phyloP scores from a whole-genome alignment of 1,140 invertebrate species.

The Penaeus indicus region DNA sequence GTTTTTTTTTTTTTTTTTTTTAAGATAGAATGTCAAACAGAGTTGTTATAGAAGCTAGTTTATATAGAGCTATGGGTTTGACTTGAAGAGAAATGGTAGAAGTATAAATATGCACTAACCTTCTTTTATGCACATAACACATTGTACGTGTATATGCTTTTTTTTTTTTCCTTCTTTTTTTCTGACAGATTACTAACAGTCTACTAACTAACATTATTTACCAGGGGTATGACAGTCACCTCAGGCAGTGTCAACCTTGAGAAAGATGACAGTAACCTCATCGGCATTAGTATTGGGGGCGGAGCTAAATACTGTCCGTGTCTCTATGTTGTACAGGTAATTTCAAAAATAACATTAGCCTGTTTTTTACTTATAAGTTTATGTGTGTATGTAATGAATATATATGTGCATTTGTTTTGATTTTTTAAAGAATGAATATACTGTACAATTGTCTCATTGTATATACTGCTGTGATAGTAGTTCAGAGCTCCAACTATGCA shows the following conservation, averaged over 20 bases:
- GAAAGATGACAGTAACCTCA: constrained; percentile 95
- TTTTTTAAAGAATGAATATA: too few relatives aligned
- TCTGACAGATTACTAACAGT: neutral
- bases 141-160: neutral
- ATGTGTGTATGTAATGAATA: neutral
- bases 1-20: too few relatives aligned
- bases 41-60: too few relatives aligned
- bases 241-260: constrained; percentile 91
- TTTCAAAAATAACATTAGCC: neutral
- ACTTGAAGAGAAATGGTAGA: too few relatives aligned
- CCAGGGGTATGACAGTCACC: constrained; percentile 96
- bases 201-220: constrained; percentile 67
- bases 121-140: too few relatives aligned
- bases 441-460: too few relatives aligned
- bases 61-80: too few relatives aligned
- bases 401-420: too few relatives aligned
- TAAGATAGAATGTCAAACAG: too few relatives aligned
- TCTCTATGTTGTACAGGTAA: constrained; percentile 91
- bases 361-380: constrained; percentile 7
- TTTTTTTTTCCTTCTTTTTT: neutral
- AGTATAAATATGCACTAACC: too few relatives aligned
- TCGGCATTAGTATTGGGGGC: constrained; percentile 98
- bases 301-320: constrained; percentile 97
- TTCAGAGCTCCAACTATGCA: too few relatives aligned
- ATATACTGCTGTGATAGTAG: too few relatives aligned